Base-by-base conservation (phyloP, 2,797 vertebrate genomes). In the Megalops cyprinoides region DNA sequence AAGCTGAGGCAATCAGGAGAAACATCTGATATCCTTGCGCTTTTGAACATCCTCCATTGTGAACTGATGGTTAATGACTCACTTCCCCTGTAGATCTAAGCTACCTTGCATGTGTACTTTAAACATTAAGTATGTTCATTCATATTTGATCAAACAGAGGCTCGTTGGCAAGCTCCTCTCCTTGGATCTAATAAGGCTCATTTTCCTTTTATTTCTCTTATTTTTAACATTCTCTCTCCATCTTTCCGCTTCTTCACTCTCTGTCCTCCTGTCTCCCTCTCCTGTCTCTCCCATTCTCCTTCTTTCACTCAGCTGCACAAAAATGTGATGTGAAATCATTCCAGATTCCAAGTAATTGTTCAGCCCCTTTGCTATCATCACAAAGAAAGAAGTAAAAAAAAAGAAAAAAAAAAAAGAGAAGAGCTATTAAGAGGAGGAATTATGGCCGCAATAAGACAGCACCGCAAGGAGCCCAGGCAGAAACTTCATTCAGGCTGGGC, bases 311-410 rank as follows among this genome's bases (percentile, higher is more conserved):
- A 39, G 2, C 18, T 55, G 73, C 73, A 37, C 3, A 10, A 53
- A 77, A 82, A 73, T 49, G 69, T 62, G 46, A 81, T 14, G 34
- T 80, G 67, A 83, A 78, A 74, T 56, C 78, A n/a, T n/a, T n/a
- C n/a, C n/a, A n/a, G 55, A 49, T 58, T 34, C 42, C 42, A 31
- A 28, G 51, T 37, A 82, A 89, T 86, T 78, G 53, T 67, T 80
- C 55, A 48, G 69, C 9, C 81, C 67, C n/a, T 28, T 82, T 48
- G 85, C 86, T 80, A 80, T 86, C 81, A 82, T 31, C 53, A 49
- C 62, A 62, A 69, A 74, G 80, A 79, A 75, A 76, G 48, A 56
- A 60, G 42, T 53, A 65, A 60, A 76, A 76, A 58, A 74, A 76
- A 34, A 39, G 79, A 74, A 53, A 65, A 60, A 76, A 76, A 58